phyloP scores from a whole-genome alignment of 2,113 vertebrate genomes.

The Colius striatus region DNA sequence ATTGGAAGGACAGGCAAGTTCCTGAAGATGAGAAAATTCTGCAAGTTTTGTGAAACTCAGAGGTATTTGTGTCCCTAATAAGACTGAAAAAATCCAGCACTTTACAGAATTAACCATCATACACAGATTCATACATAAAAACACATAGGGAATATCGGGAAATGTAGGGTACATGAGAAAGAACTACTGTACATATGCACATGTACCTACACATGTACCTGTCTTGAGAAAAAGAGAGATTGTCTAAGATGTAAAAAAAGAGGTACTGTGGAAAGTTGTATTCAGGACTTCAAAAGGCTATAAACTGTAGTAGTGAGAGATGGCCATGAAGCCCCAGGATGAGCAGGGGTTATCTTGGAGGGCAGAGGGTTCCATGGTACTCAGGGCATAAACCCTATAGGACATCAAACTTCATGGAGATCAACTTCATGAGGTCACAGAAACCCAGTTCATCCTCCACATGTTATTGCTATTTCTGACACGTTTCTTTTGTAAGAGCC shows the following conservation, averaged over 20 bases:
- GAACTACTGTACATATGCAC: neutral
- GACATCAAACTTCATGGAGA: neutral
- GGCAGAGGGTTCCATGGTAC: neutral
- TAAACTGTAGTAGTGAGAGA: neutral
- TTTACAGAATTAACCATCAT: neutral
- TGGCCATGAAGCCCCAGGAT: neutral
- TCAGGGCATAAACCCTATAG: neutral
- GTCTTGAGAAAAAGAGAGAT: neutral
- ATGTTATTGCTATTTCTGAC: neutral
- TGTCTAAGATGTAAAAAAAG: neutral
- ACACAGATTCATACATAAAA: neutral
- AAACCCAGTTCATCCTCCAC: neutral
- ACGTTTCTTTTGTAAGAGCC: neutral
- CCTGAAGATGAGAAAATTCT: neutral
- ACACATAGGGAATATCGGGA: neutral
- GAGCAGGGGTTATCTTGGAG: neutral
- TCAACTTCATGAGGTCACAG: neutral
- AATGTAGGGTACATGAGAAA: neutral
- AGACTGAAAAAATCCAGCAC: neutral
- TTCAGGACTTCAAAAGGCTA: neutral
- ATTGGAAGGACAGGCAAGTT: neutral
- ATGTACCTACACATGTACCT: neutral
- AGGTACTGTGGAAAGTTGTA: neutral
- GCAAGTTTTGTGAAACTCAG: neutral
- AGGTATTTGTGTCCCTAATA: neutral